A percentile compares a stretch with the other conserved stretches of the same genome.
phyloP scores from a whole-genome alignment of 2,888 invertebrate genomes.

The Trisateles emortualis region DNA sequence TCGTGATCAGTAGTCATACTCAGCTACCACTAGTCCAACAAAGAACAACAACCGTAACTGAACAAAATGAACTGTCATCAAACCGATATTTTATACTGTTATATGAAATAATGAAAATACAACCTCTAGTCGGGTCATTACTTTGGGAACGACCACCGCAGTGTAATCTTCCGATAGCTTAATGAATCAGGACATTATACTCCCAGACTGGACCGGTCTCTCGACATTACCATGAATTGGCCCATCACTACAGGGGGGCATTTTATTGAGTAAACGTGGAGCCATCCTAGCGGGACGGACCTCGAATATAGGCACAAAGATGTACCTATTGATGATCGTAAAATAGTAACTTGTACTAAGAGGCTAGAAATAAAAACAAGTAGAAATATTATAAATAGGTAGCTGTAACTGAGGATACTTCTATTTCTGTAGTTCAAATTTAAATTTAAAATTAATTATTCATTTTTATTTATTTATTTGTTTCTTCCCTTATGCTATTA shows the following conservation, averaged over 20 bases:
- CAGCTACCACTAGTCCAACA: too few species aligned
- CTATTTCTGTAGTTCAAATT: too few species aligned
- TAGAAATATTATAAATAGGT: slow-evolving; percentile 14
- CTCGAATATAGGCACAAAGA: slow-evolving; percentile 47
- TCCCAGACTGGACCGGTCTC: slow-evolving; percentile 53
- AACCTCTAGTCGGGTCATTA: slow-evolving; percentile 41
- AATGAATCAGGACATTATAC: slow-evolving; percentile 72
- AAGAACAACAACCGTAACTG: not conserved
- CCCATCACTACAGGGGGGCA: slow-evolving; percentile 70
- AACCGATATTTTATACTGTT: slow-evolving; percentile 14
- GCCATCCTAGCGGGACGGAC: slow-evolving; percentile 47
- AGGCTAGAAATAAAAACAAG: slow-evolving; percentile 30
- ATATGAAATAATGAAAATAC: slow-evolving; percentile 23
- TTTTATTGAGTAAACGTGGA: slow-evolving; percentile 65
- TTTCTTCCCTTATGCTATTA: too few species aligned
- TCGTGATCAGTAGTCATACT: too few species aligned
- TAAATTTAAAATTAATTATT: too few species aligned
- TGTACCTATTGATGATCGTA: slow-evolving; percentile 43
- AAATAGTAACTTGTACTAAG: slow-evolving; percentile 39
- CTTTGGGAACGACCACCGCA: slow-evolving; percentile 57
- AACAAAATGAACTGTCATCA: not conserved
- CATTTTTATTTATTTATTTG: too few species aligned
- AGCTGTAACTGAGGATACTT: slow-evolving; percentile 3
- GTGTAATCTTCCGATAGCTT: slow-evolving; percentile 64
- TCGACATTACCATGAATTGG: slow-evolving; percentile 60